phyloP scores from a whole-genome alignment of 1,140 invertebrate genomes.

The Philopotamus ludificatus region DNA sequence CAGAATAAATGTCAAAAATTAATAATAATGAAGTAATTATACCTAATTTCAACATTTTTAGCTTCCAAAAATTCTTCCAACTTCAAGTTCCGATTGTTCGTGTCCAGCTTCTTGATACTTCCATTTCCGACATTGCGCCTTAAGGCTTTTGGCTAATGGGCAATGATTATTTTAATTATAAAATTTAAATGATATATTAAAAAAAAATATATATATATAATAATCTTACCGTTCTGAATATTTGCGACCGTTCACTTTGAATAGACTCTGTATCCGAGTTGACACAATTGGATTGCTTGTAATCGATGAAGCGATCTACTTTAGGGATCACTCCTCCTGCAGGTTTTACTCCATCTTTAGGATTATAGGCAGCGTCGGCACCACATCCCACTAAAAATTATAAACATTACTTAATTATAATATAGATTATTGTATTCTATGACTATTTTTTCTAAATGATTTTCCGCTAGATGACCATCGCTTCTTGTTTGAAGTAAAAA shows the following conservation, averaged over 20 bases:
- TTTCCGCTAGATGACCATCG: no score
- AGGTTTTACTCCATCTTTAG: constrained; percentile 21
- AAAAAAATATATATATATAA: not conserved
- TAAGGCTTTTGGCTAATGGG: constrained; percentile 31
- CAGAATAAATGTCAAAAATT: constrained; percentile 7
- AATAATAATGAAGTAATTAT: not conserved
- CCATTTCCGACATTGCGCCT: not conserved
- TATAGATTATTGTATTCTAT: no score
- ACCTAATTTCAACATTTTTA: constrained; percentile 39
- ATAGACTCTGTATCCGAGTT: constrained; percentile 35
- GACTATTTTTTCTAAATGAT: no score
- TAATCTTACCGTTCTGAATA: constrained; percentile 33
- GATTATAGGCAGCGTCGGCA: constrained; percentile 34
- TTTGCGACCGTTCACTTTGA: constrained; percentile 27
- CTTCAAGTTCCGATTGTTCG: not conserved
- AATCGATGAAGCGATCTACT: constrained; percentile 25
- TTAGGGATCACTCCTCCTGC: constrained; percentile 33
- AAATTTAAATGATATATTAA: not conserved
- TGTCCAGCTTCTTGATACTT: not conserved
- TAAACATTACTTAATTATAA: not conserved
- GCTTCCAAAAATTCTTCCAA: constrained; percentile 28
- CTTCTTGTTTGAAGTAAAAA: no score
- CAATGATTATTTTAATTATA: not conserved
- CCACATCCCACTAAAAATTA: constrained; percentile 34
- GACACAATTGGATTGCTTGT: constrained; percentile 8